Evolutionary conservation across 2,797 vertebrate genomes (phyloP).

Genomic region (Ataeniobius toweri): DNA sequence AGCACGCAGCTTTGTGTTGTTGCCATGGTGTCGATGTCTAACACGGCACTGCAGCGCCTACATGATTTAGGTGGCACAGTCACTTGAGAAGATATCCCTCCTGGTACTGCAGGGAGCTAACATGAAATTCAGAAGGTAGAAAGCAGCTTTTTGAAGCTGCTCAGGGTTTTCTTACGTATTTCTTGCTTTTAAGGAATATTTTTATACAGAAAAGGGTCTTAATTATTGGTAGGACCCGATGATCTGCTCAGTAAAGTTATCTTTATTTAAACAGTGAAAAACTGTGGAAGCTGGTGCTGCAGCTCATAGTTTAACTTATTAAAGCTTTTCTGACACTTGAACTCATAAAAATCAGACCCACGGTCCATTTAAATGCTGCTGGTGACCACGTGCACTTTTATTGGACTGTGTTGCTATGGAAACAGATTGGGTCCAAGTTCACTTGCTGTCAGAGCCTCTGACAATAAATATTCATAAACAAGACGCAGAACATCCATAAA

Average conservation of each 20-base stretch:
- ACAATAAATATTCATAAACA: slow-evolving; percentile 22
- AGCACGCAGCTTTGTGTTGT: slow-evolving; percentile 67
- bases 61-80: slow-evolving; percentile 69
- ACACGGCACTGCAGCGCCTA: slow-evolving; percentile 66
- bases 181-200: neutral
- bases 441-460: slow-evolving; percentile 15
- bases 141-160: neutral
- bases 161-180: neutral
- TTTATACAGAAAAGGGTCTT: neutral
- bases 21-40: slow-evolving; percentile 72
- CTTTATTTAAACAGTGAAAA: neutral
- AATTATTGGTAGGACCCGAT: neutral
- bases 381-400: slow-evolving; percentile 6
- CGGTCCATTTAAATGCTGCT: neutral
- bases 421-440: slow-evolving; percentile 40
- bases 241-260: too few relatives aligned
- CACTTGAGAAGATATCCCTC: slow-evolving; percentile 54
- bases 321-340: neutral
- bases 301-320: neutral
- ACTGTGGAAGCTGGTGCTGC: neutral
- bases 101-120: slow-evolving; percentile 31
- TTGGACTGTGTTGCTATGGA: slow-evolving; percentile 31
- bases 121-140: neutral
- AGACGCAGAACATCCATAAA: slow-evolving; percentile 11
- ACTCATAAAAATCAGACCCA: neutral